These are phyloP conservation scores for Hemitrygon akajei DNA, from an alignment of 2,797 vertebrate species.

Conservation along the genomic window DNA sequence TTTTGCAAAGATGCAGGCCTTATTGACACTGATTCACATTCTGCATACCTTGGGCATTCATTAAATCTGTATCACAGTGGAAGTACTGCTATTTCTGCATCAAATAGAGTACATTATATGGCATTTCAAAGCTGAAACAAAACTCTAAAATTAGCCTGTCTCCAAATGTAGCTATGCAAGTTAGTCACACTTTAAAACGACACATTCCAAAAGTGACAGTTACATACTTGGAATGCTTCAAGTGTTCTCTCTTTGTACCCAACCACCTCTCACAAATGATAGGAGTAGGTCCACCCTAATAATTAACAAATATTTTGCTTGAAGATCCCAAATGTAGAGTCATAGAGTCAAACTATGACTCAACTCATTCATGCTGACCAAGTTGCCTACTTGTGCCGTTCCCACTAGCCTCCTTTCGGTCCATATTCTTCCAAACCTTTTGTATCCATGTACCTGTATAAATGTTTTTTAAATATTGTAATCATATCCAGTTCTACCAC, in stretches of 20 bases:
- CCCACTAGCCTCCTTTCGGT: too few relatives aligned
- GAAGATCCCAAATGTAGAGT: too few relatives aligned
- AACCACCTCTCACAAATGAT: background rate
- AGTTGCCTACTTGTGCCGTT: too few relatives aligned
- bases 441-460: too few relatives aligned
- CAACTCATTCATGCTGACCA: too few relatives aligned
- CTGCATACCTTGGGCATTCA: background rate
- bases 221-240: background rate
- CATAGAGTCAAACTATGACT: too few relatives aligned
- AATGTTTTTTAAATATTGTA: too few relatives aligned
- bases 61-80: background rate
- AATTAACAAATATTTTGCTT: background rate
- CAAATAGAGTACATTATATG: background rate
- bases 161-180: slow-evolving; percentile 32
- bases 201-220: background rate
- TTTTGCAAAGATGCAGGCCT: background rate
- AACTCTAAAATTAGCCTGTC: slow-evolving; percentile 13
- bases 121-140: slow-evolving; percentile 12
- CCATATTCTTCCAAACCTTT: too few relatives aligned
- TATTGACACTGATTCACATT: background rate
- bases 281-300: background rate
- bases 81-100: slow-evolving; percentile 24
- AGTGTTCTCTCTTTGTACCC: background rate
- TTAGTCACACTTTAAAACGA: background rate
- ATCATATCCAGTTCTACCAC: too few relatives aligned